These are phyloP conservation scores for Oenanthe melanoleuca DNA, from an alignment of 2,113 vertebrate species.

Conservation along the genomic window DNA sequence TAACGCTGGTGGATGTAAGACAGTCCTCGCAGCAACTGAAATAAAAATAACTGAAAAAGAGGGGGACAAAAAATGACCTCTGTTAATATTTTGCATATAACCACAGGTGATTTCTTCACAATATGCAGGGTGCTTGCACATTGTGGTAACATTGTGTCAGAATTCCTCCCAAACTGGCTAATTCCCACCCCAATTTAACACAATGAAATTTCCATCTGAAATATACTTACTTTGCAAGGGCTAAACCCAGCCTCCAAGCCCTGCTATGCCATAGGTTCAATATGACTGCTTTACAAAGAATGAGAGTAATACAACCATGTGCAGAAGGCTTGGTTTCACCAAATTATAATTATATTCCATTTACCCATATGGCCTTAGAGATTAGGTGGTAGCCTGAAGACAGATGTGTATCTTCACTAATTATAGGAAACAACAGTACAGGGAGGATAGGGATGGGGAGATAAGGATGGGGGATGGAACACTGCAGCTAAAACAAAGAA, in stretches of 20 bases:
- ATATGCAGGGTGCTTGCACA: slow-evolving; percentile 40
- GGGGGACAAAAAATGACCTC: slow-evolving; percentile 69
- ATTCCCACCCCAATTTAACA: slow-evolving; percentile 28
- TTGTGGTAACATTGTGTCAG: slow-evolving; percentile 28
- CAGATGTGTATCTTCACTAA: slow-evolving; percentile 67
- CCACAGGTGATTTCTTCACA: slow-evolving; percentile 61
- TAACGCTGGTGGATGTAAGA: slow-evolving; percentile 97
- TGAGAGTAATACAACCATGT: slow-evolving; percentile 40
- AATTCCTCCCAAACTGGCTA: slow-evolving; percentile 15
- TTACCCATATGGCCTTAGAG: slow-evolving; percentile 59
- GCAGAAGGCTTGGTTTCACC: slow-evolving; percentile 41
- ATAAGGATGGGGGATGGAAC: slow-evolving; percentile 35
- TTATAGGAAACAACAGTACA: slow-evolving; percentile 45
- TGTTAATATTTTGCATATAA: slow-evolving; percentile 74
- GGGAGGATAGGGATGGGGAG: background rate
- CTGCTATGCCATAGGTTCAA: background rate
- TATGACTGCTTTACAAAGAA: slow-evolving; percentile 30
- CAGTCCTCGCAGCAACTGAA: slow-evolving; percentile 93
- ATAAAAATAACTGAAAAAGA: slow-evolving; percentile 91
- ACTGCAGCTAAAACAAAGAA: slow-evolving; percentile 36
- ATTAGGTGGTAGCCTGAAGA: slow-evolving; percentile 66
- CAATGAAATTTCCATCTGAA: slow-evolving; percentile 2
- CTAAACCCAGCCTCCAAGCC: background rate
- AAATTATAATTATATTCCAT: slow-evolving; percentile 53
- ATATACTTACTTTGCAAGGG: background rate